These are phyloP conservation scores for Nannospalax galili DNA, from an alignment of 2,113 vertebrate genomes.

Conservation along the genomic window DNA sequence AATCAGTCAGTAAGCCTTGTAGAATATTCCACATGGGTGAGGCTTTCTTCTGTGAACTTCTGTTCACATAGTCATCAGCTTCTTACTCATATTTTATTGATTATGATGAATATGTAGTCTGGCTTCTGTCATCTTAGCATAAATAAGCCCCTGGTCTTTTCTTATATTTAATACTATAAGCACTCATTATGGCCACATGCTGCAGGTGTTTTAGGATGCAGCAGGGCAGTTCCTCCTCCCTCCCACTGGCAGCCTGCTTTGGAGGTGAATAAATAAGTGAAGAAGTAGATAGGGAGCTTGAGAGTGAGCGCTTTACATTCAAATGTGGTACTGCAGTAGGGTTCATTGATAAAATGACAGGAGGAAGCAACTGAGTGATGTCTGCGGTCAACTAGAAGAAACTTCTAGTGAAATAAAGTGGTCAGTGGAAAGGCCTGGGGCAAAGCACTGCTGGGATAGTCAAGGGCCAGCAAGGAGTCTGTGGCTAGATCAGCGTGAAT, in stretches of 20 bases:
- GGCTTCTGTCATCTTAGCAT: not conserved
- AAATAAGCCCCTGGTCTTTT: slow-evolving; percentile 33
- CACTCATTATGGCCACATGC: not conserved
- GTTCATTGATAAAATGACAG: not conserved
- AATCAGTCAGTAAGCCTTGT: not conserved
- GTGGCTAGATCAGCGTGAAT: not conserved
- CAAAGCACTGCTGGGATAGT: not conserved
- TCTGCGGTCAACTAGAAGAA: not conserved
- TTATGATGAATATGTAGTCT: not conserved
- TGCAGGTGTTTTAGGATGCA: not conserved
- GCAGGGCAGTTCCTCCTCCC: not conserved
- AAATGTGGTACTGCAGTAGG: not conserved
- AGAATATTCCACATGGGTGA: not conserved
- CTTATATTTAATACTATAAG: slow-evolving; percentile 3
- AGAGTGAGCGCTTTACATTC: not conserved
- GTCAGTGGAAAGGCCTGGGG: not conserved
- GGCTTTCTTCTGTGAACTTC: not conserved
- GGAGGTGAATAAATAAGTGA: not conserved
- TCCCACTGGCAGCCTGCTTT: not conserved
- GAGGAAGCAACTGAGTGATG: not conserved
- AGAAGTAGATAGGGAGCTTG: not conserved
- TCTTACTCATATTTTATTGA: not conserved
- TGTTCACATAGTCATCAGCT: not conserved
- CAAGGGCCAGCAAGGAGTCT: not conserved
- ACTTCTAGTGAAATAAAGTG: not conserved